A percentile compares a stretch with the other conserved stretches of the same genome.
Evolutionary conservation across 2,888 invertebrate genomes (phyloP).

Genomic region (Catocala sponsa): DNA sequence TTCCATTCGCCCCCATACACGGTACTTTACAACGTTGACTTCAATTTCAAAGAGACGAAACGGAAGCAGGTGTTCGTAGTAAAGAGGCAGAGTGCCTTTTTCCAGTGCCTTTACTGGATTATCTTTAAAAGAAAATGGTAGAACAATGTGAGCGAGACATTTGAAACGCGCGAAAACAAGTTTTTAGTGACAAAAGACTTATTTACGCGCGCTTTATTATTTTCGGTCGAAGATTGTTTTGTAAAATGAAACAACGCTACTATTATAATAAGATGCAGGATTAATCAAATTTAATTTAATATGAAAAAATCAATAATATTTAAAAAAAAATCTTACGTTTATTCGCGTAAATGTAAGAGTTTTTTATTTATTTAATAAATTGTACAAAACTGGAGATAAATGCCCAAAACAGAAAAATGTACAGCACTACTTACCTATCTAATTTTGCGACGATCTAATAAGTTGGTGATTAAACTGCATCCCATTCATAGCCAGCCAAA

Average conservation of each 20-base stretch:
- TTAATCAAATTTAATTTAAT: neutral
- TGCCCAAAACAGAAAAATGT: too few species aligned
- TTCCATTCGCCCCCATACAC: slow-evolving; percentile 3
- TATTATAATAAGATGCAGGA: neutral
- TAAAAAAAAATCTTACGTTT: too few species aligned
- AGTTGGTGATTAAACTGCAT: too few species aligned
- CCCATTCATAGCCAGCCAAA: too few species aligned
- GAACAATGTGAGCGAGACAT: slow-evolving; percentile 17
- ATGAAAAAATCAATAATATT: too few species aligned
- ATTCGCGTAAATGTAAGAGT: too few species aligned
- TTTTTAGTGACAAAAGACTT: slow-evolving; percentile 5
- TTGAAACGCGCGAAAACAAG: slow-evolving; percentile 11
- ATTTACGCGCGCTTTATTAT: too few species aligned
- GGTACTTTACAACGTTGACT: slow-evolving; percentile 25
- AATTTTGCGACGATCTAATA: too few species aligned
- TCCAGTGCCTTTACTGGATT: slow-evolving; percentile 20
- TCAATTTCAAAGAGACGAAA: slow-evolving; percentile 15
- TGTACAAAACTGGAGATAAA: too few species aligned
- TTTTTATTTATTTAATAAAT: too few species aligned
- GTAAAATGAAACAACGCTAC: neutral
- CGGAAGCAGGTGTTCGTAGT: slow-evolving; percentile 25
- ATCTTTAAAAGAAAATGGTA: slow-evolving; percentile 27
- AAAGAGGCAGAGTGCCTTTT: slow-evolving; percentile 12
- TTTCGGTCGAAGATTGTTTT: slow-evolving; percentile 2
- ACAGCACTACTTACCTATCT: too few species aligned